Base-by-base conservation (phyloP, 2,888 invertebrate species). In the Leptodirus hochenwartii region DNA sequence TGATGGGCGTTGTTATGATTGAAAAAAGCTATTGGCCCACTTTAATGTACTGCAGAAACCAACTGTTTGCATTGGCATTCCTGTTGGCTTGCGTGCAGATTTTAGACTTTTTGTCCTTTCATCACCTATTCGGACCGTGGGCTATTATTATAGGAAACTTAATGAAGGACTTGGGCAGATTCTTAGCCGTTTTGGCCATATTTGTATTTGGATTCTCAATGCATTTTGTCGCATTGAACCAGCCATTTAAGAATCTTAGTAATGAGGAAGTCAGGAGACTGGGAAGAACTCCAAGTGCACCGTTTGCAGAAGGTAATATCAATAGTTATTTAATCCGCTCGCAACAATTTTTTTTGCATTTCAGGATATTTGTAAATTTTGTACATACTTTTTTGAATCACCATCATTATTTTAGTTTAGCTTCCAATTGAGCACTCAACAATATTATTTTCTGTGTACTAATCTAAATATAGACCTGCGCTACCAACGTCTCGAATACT, bases 81-180 rank as follows among this genome's bases (percentile, higher is more conserved):
- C 66, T 99, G 36, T 63, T 95, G 45, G 91, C 93, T 31, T 98
- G 96, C 59, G 91, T 98, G 27, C 93, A 96, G 60, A 87, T 96
- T 47, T 63, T 96, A 48, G 90, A 91, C 61, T 99, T 98, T 55
- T 62, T 99, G 27, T 95, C 95, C 14, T 98, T 99, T 54, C 98
- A 99, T 57, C 91, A 98, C 58, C 66, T 99, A 12, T 99, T 99
- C 53, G 98, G 98, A 26, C 98, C 98, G 0, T 99, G 98, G 98
- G 96, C 96, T 17, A 98, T 99, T 50, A 99, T 99, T 53, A 99
- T 99, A 47, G 85, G 95, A 13, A 84, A 87, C 55, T 62, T 87
- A 32, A 78, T 87, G 71, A 87, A 87, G 54, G 91, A 93, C 56
- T 63, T 93, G 42, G 85, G 85, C n/a, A 66, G 91, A 49, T 99